phyloP scores from a whole-genome alignment of 2,888 invertebrate genomes.

The Ferdinandea cuprea region DNA sequence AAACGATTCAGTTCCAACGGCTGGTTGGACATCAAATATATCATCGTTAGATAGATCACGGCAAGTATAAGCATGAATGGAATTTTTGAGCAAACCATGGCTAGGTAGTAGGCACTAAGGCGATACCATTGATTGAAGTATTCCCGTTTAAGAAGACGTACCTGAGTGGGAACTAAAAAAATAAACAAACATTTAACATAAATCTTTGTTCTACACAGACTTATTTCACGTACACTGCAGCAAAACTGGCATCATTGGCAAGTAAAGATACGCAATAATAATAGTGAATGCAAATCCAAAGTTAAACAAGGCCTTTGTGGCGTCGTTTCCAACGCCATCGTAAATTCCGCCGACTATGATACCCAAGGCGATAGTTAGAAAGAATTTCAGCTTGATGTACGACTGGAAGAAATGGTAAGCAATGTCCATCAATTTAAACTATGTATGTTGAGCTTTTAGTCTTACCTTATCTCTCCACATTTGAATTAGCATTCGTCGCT shows the following conservation, averaged over 20 bases:
- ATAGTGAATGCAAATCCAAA: conserved; percentile 93
- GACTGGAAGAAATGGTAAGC: conserved; percentile 83
- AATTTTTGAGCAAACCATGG: conserved; percentile 88
- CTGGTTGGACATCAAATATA: conserved; percentile 90
- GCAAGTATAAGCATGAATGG: conserved; percentile 89
- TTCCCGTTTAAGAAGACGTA: conserved; percentile 89
- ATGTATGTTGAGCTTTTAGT: neutral
- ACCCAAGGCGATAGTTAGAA: conserved; percentile 88
- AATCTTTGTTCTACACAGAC: neutral
- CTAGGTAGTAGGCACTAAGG: conserved; percentile 90
- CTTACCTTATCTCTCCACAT: conserved; percentile 89
- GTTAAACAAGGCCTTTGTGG: conserved; percentile 91
- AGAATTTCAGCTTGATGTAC: conserved; percentile 88
- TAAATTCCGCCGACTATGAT: conserved; percentile 88
- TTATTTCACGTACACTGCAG: conserved; percentile 88
- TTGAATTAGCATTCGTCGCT: conserved; percentile 89
- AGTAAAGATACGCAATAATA: conserved; percentile 90
- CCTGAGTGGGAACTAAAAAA: conserved; percentile 90
- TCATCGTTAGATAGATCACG: conserved; percentile 87
- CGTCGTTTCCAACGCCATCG: conserved; percentile 90
- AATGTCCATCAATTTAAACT: neutral
- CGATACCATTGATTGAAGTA: conserved; percentile 94
- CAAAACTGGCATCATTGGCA: conserved; percentile 92
- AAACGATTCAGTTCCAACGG: conserved; percentile 88
- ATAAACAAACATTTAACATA: neutral